Percentiles rank a stretch among this genome's conserved stretches.
phyloP scores from a whole-genome alignment of 2,888 invertebrate species.

The Thecocarcelia acutangulata region DNA sequence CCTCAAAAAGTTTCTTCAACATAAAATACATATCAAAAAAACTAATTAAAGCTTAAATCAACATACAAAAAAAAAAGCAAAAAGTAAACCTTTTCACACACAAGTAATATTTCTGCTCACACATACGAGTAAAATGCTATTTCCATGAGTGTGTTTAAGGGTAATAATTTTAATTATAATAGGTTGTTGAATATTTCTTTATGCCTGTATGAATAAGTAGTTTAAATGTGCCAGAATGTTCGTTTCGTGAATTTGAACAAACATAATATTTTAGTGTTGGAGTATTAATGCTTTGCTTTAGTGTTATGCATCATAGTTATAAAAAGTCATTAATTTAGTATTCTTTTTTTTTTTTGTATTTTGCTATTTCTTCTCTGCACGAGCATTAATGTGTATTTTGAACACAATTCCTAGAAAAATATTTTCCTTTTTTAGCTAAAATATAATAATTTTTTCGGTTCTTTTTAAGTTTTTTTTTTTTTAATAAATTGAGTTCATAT shows the following conservation, averaged over 20 bases:
- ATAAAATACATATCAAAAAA: no score
- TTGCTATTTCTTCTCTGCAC: constrained; percentile 3
- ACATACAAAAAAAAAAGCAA: neutral
- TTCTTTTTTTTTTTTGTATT: constrained; percentile 14
- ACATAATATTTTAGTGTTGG: neutral
- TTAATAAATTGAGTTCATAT: constrained; percentile 35
- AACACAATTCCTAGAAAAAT: constrained; percentile 38
- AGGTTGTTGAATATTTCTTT: neutral
- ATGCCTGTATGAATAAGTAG: constrained; percentile 20
- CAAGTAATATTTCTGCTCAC: no score
- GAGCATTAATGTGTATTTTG: neutral
- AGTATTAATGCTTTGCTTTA: constrained; percentile 16
- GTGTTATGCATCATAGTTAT: constrained; percentile 59
- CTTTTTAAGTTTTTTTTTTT: constrained; percentile 42
- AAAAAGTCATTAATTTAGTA: constrained; percentile 59
- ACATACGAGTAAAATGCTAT: neutral
- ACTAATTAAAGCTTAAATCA: no score
- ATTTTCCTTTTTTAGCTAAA: constrained; percentile 23
- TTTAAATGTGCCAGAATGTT: neutral
- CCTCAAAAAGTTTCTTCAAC: no score
- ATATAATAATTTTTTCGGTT: constrained; percentile 20
- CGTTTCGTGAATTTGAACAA: neutral
- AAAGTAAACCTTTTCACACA: neutral
- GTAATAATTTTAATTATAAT: constrained; percentile 24
- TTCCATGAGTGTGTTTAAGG: neutral